Evolutionary conservation across 2,888 invertebrate genomes (phyloP), one percentile per base, ranked within the genome.

Genomic region (Eristalis arbustorum): DNA sequence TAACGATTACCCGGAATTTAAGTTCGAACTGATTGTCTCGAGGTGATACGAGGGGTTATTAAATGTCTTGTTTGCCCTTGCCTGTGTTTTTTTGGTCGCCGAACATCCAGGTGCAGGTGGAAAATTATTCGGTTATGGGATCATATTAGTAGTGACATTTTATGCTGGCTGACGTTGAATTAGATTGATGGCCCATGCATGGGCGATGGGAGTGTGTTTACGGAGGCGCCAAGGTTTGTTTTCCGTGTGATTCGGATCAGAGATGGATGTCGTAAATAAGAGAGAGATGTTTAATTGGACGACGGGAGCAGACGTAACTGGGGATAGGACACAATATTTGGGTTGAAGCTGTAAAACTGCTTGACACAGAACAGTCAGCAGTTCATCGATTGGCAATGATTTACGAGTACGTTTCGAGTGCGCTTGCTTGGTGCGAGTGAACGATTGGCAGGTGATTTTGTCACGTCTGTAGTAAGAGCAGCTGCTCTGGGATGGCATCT

Each of bases 1-100:
- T 80, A 84, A 68, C 84, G 84, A 84, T 84, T 84, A 84, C 80
- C 76, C 49, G 84, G 84, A 84, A 84, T 72, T 80, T 40, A 40
- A 28, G 64, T 79, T 79, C 11, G 25, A 40, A 42, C 75, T 59
- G 84, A 84, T 84, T 84, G 84, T 23, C 72, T 68, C 22, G 40
- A 37, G 57, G 28, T 49, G 84, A 84, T 84, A 80, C 66, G 68
- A 64, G 71, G 73, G 74, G 77, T 74, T 73, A 69, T 81, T 66
- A 82, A 73, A 64, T 81, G 31, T 31, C 73, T 73, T 77, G 69
- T 18, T 49, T 49, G 6, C 49, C 49, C n/a, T 18, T 8, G 1
- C 8, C n/a, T n/a, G 8, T n/a, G n/a, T 77, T n/a, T 8, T n/a
- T 42, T 73, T 23, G 37, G 34, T 69, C 68, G 73, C 37, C 59